Base-by-base conservation (phyloP, 2,888 invertebrate genomes). In the Norana najaformis region DNA sequence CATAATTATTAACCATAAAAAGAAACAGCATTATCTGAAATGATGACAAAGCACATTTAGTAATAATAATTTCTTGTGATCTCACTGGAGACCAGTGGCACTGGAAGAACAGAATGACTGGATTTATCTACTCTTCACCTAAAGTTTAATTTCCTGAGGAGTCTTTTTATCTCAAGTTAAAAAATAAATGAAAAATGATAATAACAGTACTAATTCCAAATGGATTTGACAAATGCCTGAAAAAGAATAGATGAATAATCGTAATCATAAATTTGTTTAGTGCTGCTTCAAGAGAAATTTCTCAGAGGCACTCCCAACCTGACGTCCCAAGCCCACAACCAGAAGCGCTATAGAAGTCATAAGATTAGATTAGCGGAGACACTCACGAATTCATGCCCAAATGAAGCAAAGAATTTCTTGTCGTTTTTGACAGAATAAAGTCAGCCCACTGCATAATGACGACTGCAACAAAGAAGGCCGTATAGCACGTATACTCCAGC, bases 401-500 rank as follows among this genome's bases (percentile, higher is more conserved):
- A 88, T 92, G 92, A 34, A 93, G 88, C 89, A 93, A 92, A 90
- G 92, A 92, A 91, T 93, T 92, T 53, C 91, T 83, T 23, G 92
- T 90, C 14, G 93, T 92, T 90, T 93, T 92, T 69, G 91, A 91
- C 89, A 92, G 91, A 90, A 92, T 92, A 89, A 91, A 90, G 90
- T 92, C 92, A 89, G 93, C 92, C 93, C 93, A 93, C 91, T 93
- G 93, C 90, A 92, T 92, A 88, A 93, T 91, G 41, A 93, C 93
- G 83, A 93, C 92, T 53, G 92, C 90, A 41, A 93, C 89, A 90
- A 93, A 93, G 92, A 93, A 93, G n/a, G 92, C 92, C 4, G 93
- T 93, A 90, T 93, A 92, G 89, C 92, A 92, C 36, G 92, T 92
- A 90, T 90, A 92, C 91, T 93, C 93, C 53, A 93, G 90, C 30